A percentile compares a stretch with the other conserved stretches of the same genome.
Evolutionary conservation across 2,797 vertebrate genomes (phyloP).

Genomic region (Alectoris magna): DNA sequence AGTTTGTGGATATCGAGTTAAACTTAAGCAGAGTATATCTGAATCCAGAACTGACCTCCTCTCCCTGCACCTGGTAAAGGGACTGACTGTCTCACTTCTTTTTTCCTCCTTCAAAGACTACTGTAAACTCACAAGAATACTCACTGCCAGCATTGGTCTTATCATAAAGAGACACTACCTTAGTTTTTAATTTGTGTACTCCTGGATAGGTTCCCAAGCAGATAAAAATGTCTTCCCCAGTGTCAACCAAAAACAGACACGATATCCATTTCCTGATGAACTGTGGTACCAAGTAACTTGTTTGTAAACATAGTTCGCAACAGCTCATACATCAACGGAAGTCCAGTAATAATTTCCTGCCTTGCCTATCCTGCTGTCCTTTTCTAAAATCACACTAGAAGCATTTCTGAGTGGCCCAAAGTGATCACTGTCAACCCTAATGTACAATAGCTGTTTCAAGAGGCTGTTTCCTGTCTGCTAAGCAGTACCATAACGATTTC

Average conservation of each 20-base stretch:
- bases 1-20: not conserved
- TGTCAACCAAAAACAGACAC: not conserved
- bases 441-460: not conserved
- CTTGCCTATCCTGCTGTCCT: not conserved
- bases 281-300: not conserved
- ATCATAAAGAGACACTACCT: not conserved
- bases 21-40: not conserved
- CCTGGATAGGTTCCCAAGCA: not conserved
- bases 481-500: not conserved
- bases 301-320: rapidly evolving
- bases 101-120: not conserved
- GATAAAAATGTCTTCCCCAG: not conserved
- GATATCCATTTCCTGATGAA: not conserved
- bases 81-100: not conserved
- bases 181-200: not conserved
- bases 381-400: not conserved
- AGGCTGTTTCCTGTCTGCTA: not conserved
- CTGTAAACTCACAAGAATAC: not conserved
- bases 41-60: not conserved
- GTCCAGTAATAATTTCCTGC: not conserved
- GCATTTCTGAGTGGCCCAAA: not conserved
- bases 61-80: rapidly evolving
- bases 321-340: not conserved
- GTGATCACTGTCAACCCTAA: not conserved
- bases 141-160: not conserved